Percentiles rank a stretch among this genome's conserved stretches.
Conservation (phyloP, 2,888 invertebrate genomes). For the Taphrorychus bicolor region DNA sequence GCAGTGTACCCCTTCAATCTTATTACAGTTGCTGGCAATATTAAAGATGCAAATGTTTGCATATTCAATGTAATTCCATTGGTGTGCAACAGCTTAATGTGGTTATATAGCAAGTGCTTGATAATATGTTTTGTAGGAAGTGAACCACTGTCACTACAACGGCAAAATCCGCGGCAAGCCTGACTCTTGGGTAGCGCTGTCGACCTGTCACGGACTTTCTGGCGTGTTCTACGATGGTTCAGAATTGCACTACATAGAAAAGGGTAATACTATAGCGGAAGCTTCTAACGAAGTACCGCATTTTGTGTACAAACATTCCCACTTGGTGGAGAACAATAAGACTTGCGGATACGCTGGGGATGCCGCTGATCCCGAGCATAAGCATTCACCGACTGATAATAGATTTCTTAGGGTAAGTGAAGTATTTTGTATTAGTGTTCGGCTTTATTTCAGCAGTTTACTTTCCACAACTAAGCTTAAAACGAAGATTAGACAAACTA, state of each 20-base stretch:
- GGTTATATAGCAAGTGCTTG: neutral
- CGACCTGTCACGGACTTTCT: slow-evolving; percentile 76
- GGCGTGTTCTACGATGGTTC: slow-evolving; percentile 83
- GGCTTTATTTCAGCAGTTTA: too few species aligned
- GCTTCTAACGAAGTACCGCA: slow-evolving; percentile 58
- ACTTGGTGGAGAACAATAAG: slow-evolving; percentile 65
- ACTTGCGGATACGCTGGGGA: slow-evolving; percentile 64
- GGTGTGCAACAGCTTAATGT: too few species aligned
- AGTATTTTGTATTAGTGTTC: neutral
- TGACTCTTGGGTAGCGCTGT: slow-evolving; percentile 82
- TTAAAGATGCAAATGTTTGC: too few species aligned
- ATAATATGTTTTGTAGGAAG: slow-evolving; percentile 64
- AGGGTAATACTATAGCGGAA: slow-evolving; percentile 49
- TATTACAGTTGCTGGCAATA: too few species aligned
- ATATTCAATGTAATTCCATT: too few species aligned
- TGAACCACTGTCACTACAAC: slow-evolving; percentile 78
- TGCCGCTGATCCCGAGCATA: slow-evolving; percentile 51
- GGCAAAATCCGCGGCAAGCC: slow-evolving; percentile 74
- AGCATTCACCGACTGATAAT: slow-evolving; percentile 58
- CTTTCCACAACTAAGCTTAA: too few species aligned
- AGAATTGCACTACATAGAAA: slow-evolving; percentile 76
- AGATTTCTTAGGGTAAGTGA: slow-evolving; percentile 65
- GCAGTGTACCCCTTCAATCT: too few species aligned
- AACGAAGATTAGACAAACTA: too few species aligned
- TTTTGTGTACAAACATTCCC: slow-evolving; percentile 72